Percentiles rank a stretch among this genome's conserved stretches.
Conservation (phyloP, 2,888 invertebrate species). For the Iphiclides podalirius region DNA sequence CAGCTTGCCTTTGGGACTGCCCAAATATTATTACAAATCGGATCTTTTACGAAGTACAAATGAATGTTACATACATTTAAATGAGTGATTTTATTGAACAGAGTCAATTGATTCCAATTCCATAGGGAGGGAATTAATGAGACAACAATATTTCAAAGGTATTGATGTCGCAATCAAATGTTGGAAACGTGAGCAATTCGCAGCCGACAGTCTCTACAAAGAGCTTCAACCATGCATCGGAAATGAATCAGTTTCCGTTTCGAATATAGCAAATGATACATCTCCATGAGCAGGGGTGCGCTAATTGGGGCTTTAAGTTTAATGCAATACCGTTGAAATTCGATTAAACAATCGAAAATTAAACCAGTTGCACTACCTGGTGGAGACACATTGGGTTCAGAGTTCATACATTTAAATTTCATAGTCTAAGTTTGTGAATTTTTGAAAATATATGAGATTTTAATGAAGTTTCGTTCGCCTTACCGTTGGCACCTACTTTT, state of each 20-base stretch:
- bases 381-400: slow-evolving; percentile 49
- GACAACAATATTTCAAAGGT: slow-evolving; percentile 43
- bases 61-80: neutral
- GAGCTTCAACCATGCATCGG: slow-evolving; percentile 76
- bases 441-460: slow-evolving; percentile 35
- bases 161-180: slow-evolving; percentile 75
- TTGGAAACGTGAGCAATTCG: slow-evolving; percentile 75
- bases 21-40: slow-evolving; percentile 32
- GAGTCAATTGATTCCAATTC: slow-evolving; percentile 23
- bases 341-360: slow-evolving; percentile 38
- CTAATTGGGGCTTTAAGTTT: slow-evolving; percentile 50
- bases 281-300: slow-evolving; percentile 45
- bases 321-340: slow-evolving; percentile 45
- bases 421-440: slow-evolving; percentile 45
- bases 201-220: slow-evolving; percentile 72
- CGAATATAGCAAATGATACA: slow-evolving; percentile 70
- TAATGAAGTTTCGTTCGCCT: slow-evolving; percentile 6
- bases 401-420: slow-evolving; percentile 54
- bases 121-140: slow-evolving; percentile 22
- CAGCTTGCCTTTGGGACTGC: slow-evolving; percentile 30
- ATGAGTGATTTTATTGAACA: neutral
- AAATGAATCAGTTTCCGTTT: slow-evolving; percentile 79
- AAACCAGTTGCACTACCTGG: slow-evolving; percentile 48
- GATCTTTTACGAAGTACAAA: slow-evolving; percentile 19
- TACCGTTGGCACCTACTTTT: neutral